These are phyloP conservation scores for Spheniscus humboldti DNA, from an alignment of 2,797 vertebrate genomes.

Conservation along the genomic window DNA sequence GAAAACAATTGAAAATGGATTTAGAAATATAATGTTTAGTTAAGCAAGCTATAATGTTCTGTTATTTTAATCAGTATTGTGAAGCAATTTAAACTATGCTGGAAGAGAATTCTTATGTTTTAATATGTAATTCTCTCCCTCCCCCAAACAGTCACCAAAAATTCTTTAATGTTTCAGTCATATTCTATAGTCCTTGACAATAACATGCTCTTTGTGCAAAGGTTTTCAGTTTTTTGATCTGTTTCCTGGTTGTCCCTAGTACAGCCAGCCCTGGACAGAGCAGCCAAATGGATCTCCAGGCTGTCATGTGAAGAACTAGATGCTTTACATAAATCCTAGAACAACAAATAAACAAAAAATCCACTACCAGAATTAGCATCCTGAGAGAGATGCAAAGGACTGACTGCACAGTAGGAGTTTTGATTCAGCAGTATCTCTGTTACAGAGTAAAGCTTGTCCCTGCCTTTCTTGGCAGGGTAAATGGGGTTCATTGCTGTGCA, in stretches of 20 bases:
- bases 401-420: background rate
- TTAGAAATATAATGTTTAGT: constrained; percentile 76
- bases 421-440: background rate
- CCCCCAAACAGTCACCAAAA: constrained; percentile 51
- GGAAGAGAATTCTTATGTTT: constrained; percentile 65
- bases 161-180: constrained; percentile 41
- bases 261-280: background rate
- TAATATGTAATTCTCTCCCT: constrained; percentile 55
- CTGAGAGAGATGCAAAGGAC: background rate
- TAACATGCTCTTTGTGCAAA: background rate
- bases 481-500: background rate
- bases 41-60: constrained; percentile 74
- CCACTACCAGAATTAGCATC: background rate
- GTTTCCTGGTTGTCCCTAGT: background rate
- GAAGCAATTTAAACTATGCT: constrained; percentile 67
- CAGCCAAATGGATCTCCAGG: background rate
- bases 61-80: constrained; percentile 75
- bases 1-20: constrained; percentile 77
- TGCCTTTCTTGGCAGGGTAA: background rate
- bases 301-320: background rate
- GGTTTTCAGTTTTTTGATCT: background rate
- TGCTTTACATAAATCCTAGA: background rate
- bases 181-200: constrained; percentile 2
- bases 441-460: background rate
- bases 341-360: background rate